A percentile compares a stretch with the other conserved stretches of the same genome.
phyloP scores from a whole-genome alignment of 35 echinoderm and acorn worm genomes.

The Amphiura filiformis region DNA sequence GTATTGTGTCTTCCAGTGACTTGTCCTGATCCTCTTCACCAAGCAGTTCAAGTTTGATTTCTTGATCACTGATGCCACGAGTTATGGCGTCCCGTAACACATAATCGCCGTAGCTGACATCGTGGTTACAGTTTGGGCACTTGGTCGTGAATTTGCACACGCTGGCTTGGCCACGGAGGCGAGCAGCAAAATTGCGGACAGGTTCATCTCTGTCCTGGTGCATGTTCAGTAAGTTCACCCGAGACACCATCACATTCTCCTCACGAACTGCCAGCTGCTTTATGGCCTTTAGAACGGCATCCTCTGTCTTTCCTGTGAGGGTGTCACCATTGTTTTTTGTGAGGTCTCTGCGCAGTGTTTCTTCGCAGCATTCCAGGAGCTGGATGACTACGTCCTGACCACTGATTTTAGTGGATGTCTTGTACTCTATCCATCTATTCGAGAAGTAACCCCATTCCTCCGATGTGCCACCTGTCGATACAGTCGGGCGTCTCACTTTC shows the following conservation, averaged over 20 bases:
- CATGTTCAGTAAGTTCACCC: slow-evolving; percentile 46
- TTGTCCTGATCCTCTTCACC: slow-evolving; percentile 26
- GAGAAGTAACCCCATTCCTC: slow-evolving; percentile 60
- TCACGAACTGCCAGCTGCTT: slow-evolving; percentile 44
- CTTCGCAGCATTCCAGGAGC: slow-evolving; percentile 54
- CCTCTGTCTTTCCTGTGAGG: slow-evolving; percentile 20
- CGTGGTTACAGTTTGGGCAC: slow-evolving; percentile 13
- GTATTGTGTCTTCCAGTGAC: slow-evolving; percentile 36
- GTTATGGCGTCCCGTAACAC: slow-evolving; percentile 33
- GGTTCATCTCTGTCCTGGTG: slow-evolving; percentile 55
- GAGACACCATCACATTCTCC: slow-evolving; percentile 46
- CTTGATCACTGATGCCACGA: slow-evolving; percentile 46
- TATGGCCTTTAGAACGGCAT: slow-evolving; percentile 23
- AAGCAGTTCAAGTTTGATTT: slow-evolving; percentile 35
- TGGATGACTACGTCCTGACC: slow-evolving; percentile 26
- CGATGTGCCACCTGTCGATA: slow-evolving; percentile 28
- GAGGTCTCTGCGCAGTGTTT: slow-evolving; percentile 47
- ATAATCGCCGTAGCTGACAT: slow-evolving; percentile 28
- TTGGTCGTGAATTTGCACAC: slow-evolving; percentile 31
- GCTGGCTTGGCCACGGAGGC: slow-evolving; percentile 16
- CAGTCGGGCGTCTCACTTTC: slow-evolving; percentile 54
- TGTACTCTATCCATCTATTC: slow-evolving; percentile 51
- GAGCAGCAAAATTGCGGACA: slow-evolving; percentile 35
- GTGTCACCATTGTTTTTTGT: slow-evolving; percentile 11
- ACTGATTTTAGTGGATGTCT: slow-evolving; percentile 42